Evolutionary conservation across 2,797 vertebrate genomes (phyloP).

Genomic region (Dicrostonyx torquatus): DNA sequence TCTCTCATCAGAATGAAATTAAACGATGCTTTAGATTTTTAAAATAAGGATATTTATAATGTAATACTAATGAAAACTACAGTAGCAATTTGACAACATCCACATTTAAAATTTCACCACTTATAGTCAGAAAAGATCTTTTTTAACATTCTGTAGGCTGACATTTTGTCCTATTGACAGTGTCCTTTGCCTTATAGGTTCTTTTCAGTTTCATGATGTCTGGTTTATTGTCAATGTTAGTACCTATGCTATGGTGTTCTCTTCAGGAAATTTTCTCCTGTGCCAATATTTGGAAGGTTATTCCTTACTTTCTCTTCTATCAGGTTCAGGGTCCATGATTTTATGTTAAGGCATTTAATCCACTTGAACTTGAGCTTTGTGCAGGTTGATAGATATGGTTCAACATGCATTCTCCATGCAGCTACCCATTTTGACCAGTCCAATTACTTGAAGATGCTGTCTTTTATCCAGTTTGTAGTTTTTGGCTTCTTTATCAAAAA

Average conservation of each 20-base stretch:
- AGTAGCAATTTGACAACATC: neutral
- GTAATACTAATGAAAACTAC: neutral
- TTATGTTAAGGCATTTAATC: neutral
- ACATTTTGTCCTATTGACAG: neutral
- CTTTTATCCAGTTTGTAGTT: neutral
- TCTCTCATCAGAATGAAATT: slow-evolving; percentile 5
- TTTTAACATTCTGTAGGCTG: neutral
- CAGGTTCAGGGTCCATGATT: neutral
- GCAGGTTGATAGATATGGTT: neutral
- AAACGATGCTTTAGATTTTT: neutral
- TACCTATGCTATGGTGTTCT: neutral
- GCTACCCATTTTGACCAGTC: neutral
- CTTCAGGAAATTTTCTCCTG: neutral
- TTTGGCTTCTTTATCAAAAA: neutral
- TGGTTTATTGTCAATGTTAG: neutral
- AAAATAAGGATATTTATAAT: slow-evolving; percentile 30
- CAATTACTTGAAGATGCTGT: neutral
- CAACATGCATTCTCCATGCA: neutral
- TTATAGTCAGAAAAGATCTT: neutral
- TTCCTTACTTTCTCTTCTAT: neutral
- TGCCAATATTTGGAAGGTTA: neutral
- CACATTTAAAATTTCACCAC: neutral
- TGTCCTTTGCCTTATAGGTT: neutral
- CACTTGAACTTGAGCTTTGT: neutral
- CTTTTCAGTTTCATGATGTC: neutral